Evolutionary conservation across 2,797 vertebrate genomes (phyloP), one percentile per base, ranked within the genome.

Genomic region (Pelodytes ibericus): DNA sequence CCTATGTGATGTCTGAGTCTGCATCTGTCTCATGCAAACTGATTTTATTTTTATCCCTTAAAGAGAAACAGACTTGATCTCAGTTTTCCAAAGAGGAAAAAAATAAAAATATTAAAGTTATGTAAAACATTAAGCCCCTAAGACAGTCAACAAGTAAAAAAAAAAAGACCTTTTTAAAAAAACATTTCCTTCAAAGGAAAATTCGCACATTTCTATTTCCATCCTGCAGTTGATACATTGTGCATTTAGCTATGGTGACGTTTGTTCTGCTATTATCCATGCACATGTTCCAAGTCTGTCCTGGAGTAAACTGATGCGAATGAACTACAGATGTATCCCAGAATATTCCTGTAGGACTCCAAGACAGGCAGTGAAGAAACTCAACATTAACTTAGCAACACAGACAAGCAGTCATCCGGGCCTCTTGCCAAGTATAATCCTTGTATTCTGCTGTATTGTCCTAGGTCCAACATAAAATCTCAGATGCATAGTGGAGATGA

Each of bases 321-420:
- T 73, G 71, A 79, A 62, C 76, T 72, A 71, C 70, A 79, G 64
- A 79, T 79, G 76, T 73, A 69, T 69, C 77, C 33, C 58, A 63
- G 29, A 73, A 79, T 79, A 79, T 79, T 69, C 58, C 71, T 79
- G 10, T 29, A 72, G 69, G 63, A 77, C 44, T 77, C 20, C 49
- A 63, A 71, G 61, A 22, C 76, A 61, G 69, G 44, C 71, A 79
- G 57, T 33, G 58, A 31, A 79, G 77, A 39, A 63, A 64, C 68
- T 64, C 60, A 33, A 69, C 33, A 79, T 68, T 74, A 62, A 62
- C 64, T 79, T 58, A 33, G 64, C 64, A 62, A 65, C 47, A 31
- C 77, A 79, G 77, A 72, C 71, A 79, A 69, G 57, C 71, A 73
- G 63, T 73, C 63, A 69, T 63, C 71, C 58, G 77, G 77, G 77